Base-by-base conservation (phyloP, 2,888 invertebrate species). In the Cosmia pyralina region DNA sequence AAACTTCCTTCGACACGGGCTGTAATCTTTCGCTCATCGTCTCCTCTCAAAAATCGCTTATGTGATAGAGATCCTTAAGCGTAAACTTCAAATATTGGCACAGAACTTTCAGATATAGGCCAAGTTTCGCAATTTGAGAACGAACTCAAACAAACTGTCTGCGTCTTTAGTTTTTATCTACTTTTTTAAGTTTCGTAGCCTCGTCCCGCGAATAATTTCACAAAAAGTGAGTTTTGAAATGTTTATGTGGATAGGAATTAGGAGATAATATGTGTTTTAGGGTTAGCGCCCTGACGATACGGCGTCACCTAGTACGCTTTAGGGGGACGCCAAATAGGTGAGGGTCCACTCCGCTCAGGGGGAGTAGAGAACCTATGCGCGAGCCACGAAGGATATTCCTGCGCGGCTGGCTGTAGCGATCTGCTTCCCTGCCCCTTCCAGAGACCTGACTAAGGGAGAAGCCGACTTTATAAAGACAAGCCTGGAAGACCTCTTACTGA, bases 71-170 rank as follows among this genome's bases (percentile, higher is more conserved):
- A 66, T 59, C 52, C 44, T 19, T 70, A 44, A 58, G 55, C 64
- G 69, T 58, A 66, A 77, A 84, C 73, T 76, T 64, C 68, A 84
- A 85, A 85, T 83, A 83, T 79, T 81, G 83, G 83, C 70, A 41
- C 66, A 73, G 46, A 84, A 84, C 70, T 85, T 85, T 55, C 64
- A 66, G 69, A 69, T 70, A 68, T 72, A 71, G 75, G 65, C 65
- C 71, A 85, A 85, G 69, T 85, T 82, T 63, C 4, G 75, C 72
- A 82, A 82, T 85, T 85, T 81, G 64, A 62, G 75, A 70, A 48
- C 57, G 22, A 85, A 81, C 53, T 77, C 67, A 82, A 85, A 83
- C 67, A 81, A 69, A 74, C 75, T 50, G 67, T 59, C 52, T 41
- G 52, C 17, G 48, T 67, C 68, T 73, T 69, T 71, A 69, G 71